Conservation (phyloP, 2,888 invertebrate species). For the Pimpla rufipes region DNA sequence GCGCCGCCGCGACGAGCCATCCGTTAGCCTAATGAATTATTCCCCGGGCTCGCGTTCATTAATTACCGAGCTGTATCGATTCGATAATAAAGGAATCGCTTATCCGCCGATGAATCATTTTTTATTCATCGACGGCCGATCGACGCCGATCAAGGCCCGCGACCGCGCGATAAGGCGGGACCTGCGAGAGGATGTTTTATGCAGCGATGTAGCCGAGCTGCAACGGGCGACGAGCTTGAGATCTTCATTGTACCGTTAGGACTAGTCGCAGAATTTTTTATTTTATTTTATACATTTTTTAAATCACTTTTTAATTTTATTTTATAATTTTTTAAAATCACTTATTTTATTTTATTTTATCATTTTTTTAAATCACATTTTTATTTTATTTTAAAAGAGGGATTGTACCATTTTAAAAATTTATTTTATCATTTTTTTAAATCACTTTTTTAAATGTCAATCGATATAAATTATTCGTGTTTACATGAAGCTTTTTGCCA, state of each 20-base stretch:
- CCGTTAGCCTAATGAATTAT: constrained; percentile 58
- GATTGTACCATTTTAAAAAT: too few species aligned
- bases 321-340: too few species aligned
- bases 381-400: too few species aligned
- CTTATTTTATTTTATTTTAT: background rate
- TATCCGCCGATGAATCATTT: constrained; percentile 62
- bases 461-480: background rate
- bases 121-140: constrained; percentile 61
- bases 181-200: constrained; percentile 30
- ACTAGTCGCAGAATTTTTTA: background rate
- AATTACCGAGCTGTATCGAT: constrained; percentile 61
- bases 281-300: background rate
- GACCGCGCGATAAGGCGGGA: constrained; percentile 28
- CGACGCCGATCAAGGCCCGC: constrained; percentile 53
- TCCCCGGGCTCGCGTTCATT: constrained; percentile 47
- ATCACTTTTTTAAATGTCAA: background rate
- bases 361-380: background rate
- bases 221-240: background rate
- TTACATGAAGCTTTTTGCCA: too few species aligned
- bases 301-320: too few species aligned
- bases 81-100: constrained; percentile 63
- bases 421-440: background rate
- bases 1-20: background rate
- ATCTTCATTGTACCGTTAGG: background rate
- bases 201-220: constrained; percentile 1